Conservation (phyloP, 2,888 invertebrate genomes). For the Urechis unicinctus region DNA sequence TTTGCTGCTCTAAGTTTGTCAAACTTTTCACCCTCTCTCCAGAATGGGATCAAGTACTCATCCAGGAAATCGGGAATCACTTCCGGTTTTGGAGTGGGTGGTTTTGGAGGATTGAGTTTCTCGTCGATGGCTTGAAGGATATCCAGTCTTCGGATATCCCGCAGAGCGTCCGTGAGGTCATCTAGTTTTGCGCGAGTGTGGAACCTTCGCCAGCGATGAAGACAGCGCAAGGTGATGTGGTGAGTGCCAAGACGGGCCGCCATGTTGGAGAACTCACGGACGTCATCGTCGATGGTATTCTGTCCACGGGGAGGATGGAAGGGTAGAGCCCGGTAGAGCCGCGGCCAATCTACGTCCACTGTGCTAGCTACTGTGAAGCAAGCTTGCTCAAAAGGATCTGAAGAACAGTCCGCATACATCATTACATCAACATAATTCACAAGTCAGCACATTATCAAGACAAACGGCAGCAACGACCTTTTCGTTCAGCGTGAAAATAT, state of each 20-base stretch:
- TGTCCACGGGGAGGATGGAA: constrained; percentile 36
- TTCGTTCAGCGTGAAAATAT: too few species aligned
- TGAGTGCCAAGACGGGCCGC: constrained; percentile 2
- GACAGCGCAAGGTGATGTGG: constrained; percentile 18
- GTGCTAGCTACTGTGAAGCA: constrained; percentile 26
- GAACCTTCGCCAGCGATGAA: constrained; percentile 34
- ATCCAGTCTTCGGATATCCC: not conserved
- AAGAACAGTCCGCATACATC: constrained; percentile 8
- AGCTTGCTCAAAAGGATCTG: constrained; percentile 33
- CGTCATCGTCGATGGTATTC: constrained; percentile 35
- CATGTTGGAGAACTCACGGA: constrained; percentile 16
- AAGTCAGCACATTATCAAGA: too few species aligned
- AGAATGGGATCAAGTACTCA: constrained; percentile 31
- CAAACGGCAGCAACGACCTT: too few species aligned
- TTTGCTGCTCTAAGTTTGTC: constrained; percentile 29
- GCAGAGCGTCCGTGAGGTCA: constrained; percentile 23
- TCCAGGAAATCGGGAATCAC: constrained; percentile 28
- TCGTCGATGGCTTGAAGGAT: constrained; percentile 3
- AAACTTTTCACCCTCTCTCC: constrained; percentile 32
- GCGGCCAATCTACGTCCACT: constrained; percentile 36
- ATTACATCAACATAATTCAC: too few species aligned
- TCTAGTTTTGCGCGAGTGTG: constrained; percentile 34
- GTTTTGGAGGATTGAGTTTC: constrained; percentile 25
- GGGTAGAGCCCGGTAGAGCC: constrained; percentile 34
- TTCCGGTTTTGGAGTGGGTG: constrained; percentile 25